Conservation (phyloP, 2,888 invertebrate genomes). For the Eupithecia tripunctaria region DNA sequence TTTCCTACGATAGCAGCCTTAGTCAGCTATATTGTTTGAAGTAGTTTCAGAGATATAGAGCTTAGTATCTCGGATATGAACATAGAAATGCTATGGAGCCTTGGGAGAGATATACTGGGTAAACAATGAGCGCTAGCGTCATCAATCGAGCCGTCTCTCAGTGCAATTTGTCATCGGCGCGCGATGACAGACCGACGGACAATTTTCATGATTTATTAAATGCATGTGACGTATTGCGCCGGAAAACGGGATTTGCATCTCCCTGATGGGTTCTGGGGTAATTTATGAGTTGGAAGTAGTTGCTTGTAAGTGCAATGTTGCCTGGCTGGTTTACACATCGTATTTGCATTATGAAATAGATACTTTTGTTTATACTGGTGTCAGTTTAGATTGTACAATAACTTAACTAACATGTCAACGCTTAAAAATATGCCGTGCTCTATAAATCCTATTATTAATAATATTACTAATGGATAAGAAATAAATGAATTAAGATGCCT, state of each 20-base stretch:
- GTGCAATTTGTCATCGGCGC: conserved; percentile 66
- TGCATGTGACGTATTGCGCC: conserved; percentile 65
- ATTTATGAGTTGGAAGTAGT: conserved; percentile 18
- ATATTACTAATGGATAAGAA: no score
- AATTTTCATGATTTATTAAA: conserved; percentile 75
- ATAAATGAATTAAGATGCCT: no score
- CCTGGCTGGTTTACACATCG: background rate
- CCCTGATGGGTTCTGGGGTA: conserved; percentile 17
- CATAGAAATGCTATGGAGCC: background rate
- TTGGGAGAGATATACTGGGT: conserved; percentile 1
- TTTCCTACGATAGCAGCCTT: background rate
- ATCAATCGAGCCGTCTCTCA: conserved; percentile 44
- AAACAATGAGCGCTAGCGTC: conserved; percentile 39
- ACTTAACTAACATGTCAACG: background rate
- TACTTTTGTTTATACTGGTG: background rate
- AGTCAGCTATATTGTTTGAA: background rate
- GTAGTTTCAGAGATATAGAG: background rate
- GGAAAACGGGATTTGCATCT: conserved; percentile 32
- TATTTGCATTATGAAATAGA: background rate
- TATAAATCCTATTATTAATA: no score
- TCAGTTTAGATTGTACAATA: background rate
- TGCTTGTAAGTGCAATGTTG: conserved; percentile 1
- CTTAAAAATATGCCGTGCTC: background rate
- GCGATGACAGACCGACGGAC: conserved; percentile 69
- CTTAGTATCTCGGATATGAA: background rate